Evolutionary conservation across 2,113 vertebrate species (phyloP), one percentile per base, ranked within the genome.

Genomic region (Procavia capensis): DNA sequence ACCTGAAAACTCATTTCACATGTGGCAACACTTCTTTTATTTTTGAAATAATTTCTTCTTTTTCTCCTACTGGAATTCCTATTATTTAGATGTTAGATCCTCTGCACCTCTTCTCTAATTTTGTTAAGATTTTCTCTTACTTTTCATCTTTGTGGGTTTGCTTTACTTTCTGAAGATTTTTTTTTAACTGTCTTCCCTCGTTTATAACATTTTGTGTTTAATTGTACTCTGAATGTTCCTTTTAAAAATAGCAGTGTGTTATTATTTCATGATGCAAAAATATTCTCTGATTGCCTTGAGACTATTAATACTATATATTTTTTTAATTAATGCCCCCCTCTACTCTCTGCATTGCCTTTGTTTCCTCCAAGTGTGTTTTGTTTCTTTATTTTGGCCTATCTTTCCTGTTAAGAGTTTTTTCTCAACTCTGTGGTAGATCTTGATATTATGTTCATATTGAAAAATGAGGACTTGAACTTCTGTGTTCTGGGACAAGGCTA

Each of bases 181-280:
- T 22, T 22, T 2, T 84, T 64, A 2, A 8, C 68, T 64, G 85
- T 66, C 31, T 57, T 47, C 6, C 29, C 27, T 82, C 88, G 13
- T 83, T 74, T 43, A 59, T 36, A 75, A 79, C 64, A 64, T 72
- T 75, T 93, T 94, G 91, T 93, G 14, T 74, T 94, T 74, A 63
- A 90, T 93, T 88, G 34, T 93, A 45, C 45, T 87, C 57, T 94
- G 47, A 80, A 82, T 68, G 2, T 45, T 79, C 25, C 45, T 95
- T 86, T 85, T 17, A 90, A 93, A 91, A 93, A 54, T 64, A 47
- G 20, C 47, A 94, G 31, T 6, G 2, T 87, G 78, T 74, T 93
- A 43, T 91, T 95, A 92, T 95, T 95, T 96, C 70, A 68, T 31
- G 79, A 72, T 66, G n/a, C 19, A 41, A 91, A 96, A 88, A 47